Evolutionary conservation across 2,888 invertebrate genomes (phyloP), one percentile per base, ranked within the genome.

Genomic region (Lithosia quadra): DNA sequence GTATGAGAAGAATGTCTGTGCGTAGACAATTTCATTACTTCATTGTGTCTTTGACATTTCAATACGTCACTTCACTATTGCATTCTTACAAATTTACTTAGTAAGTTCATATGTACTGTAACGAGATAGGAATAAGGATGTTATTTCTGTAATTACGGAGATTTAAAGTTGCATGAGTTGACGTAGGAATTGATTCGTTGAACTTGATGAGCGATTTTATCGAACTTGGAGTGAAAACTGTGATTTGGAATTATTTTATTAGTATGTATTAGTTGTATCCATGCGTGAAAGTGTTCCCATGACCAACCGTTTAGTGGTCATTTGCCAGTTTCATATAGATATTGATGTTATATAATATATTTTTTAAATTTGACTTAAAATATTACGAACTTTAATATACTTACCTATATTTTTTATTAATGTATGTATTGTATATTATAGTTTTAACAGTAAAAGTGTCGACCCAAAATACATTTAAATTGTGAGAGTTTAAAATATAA

Each of bases 101-200:
- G 55, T 70, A 63, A 73, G 13, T 66, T 70, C 2, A 39, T 18
- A 2, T 58, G n/a, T 1, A 67, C 73, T 66, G 67, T 83, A 76
- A 28, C 0, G 0, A 0, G 0, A 0, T 22, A 0, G 0, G 0
- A 0, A 63, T 80, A 86, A 67, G 69, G 74, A 61, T 49, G 24
- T 60, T 13, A 39, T 78, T 81, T 0, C 13, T 18, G 36, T 56
- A 11, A 39, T 57, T 59, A 56, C 28, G 7, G 7, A 10, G 2
- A 57, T 55, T 13, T 34, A 65, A 57, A 15, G 53, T 74, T 36
- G 80, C 74, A 69, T 69, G 8, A 63, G 63, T 72, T 82, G 84
- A 86, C 86, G 86, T 78, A 77, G 73, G 84, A 75, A 85, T 84
- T 81, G 84, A 83, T 86, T 85, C 85, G 79, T 78, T 69, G 86